Evolutionary conservation across 2,797 vertebrate genomes (phyloP), one percentile per base, ranked within the genome.

Genomic region (Lemur catta): DNA sequence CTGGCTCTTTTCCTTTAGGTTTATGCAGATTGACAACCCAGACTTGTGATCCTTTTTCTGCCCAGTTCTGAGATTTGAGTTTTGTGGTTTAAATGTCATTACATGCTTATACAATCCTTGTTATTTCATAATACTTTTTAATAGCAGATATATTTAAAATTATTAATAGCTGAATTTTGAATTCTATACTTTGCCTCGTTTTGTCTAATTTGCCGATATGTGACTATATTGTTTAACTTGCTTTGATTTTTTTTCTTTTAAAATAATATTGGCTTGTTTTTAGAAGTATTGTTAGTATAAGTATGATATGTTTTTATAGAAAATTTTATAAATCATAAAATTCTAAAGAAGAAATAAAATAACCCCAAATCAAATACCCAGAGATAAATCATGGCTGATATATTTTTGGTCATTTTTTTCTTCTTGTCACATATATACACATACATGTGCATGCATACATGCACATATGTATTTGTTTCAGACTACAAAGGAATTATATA

Each of bases 51-150:
- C 33, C 12, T 76, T 48, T 30, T 90, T 22, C 9, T 95, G 79
- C 30, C 18, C 24, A 30, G 17, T 4, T 63, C 17, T 84, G 43
- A 89, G 38, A 88, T 74, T 63, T 30, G 8, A 87, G 35, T 20
- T 80, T 74, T 61, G 15, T 93, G 28, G 2, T 81, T 89, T 88
- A 71, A 93, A 71, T 75, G 8, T 15, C 52, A 72, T 80, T 85
- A n/a, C 28, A 72, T 92, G 6, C 61, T 76, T 74, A 43, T 22
- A 52, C 12, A 74, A 91, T 35, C 5, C 2, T 82, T 82, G 17
- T 76, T 91, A 28, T 93, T 91, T 74, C n/a, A n/a, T 92, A 67
- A 28, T 67, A 71, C 55, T 89, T 95, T 94, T 79, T n/a, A 69
- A 92, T 81, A 88, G 24, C 12, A 93, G 71, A 84, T 46, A 63